Conservation (phyloP, 2,113 vertebrate genomes). For the Oostethus manadensis region DNA sequence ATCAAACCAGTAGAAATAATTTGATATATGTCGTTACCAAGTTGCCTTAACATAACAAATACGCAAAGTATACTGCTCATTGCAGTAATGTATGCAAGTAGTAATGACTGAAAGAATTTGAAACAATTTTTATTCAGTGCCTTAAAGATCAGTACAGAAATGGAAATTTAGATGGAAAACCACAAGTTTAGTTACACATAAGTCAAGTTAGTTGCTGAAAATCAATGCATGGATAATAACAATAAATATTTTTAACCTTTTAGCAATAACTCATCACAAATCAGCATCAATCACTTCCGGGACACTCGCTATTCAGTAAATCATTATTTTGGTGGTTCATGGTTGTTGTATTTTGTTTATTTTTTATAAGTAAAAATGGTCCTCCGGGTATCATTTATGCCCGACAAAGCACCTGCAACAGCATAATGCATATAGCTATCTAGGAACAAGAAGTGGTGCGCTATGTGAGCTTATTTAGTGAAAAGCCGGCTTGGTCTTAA, state of each 20-base stretch:
- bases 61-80: not conserved
- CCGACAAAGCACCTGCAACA: constrained; percentile 7
- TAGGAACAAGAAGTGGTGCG: constrained; percentile 10
- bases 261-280: constrained; percentile 30
- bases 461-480: constrained; percentile 5
- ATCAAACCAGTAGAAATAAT: not conserved
- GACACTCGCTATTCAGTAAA: constrained; percentile 18
- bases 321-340: not conserved
- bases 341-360: too few species aligned
- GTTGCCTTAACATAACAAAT: not conserved
- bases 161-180: constrained; percentile 36
- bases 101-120: constrained; percentile 24
- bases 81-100: too few species aligned
- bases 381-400: constrained; percentile 22
- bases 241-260: constrained; percentile 18
- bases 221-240: constrained; percentile 23
- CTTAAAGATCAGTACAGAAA: constrained; percentile 56
- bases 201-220: constrained; percentile 41
- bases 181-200: constrained; percentile 52
- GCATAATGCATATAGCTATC: not conserved
- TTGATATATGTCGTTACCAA: not conserved
- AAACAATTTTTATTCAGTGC: constrained; percentile 76
- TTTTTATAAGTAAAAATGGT: constrained; percentile 6
- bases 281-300: constrained; percentile 50
- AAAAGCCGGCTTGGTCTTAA: constrained; percentile 16